Evolutionary conservation across 2,797 vertebrate species (phyloP), one percentile per base, ranked within the genome.

Genomic region (Mus spretus): DNA sequence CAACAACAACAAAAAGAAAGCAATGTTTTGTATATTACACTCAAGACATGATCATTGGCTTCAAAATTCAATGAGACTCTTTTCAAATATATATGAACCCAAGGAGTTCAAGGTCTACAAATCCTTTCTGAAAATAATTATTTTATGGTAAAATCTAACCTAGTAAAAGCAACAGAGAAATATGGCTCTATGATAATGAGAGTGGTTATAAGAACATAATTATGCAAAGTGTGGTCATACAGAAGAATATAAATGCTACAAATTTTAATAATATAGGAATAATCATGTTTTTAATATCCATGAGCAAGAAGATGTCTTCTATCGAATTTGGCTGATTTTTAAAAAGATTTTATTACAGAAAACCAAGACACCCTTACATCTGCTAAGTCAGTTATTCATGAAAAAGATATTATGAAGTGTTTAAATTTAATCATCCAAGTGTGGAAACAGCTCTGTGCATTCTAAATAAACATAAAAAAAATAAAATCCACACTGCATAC

Each of bases 181-280:
- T n/a, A 10, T 28, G 12, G 2, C 77, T 26, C 6, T 63, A 53
- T 24, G 79, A 1, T 59, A 91, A 65, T 84, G 15, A 34, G 12
- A 44, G 20, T 78, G 24, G 8, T 50, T 61, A 3, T 89, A 13
- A 85, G 28, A 59, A 50, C 44, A 63, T 2, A 92, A 77, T 81
- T 95, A 86, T 86, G n/a, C 40, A 90, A 90, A 47, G 34, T 74
- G 37, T 90, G 34, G 0, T 37, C 85, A 37, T 6, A 90, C 24
- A 86, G 93, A 90, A 44, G 65, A 90, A 81, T 75, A 24, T 47
- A 70, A 94, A 77, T 83, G 44, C 31, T 82, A 63, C 14, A 82
- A 87, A 82, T 13, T 22, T 22, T 86, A 40, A 63, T 28, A 90
- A 93, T 72, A 34, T 15, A 83, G 19, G 86, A 78, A 70, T 37